Percentiles rank a stretch among this genome's conserved stretches.
These are phyloP conservation scores for Tamandua tetradactyla DNA, from an alignment of 2,797 vertebrate genomes.

Conservation along the genomic window DNA sequence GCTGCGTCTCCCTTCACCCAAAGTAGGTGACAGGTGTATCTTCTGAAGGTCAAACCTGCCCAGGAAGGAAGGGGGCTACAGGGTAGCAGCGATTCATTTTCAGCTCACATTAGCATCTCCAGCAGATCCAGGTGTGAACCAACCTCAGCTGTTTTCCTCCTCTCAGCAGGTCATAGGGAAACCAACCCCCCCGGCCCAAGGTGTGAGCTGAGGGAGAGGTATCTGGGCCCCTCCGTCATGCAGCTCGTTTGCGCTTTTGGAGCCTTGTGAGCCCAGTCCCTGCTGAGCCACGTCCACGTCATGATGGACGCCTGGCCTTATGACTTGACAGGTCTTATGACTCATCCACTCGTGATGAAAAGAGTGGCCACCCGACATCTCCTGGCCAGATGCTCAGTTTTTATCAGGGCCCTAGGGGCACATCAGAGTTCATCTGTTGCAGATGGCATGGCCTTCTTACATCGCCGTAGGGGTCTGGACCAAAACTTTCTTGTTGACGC, in stretches of 20 bases:
- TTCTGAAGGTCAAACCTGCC: not conserved
- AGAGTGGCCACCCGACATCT: not conserved
- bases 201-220: not conserved
- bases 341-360: not conserved
- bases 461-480: not conserved
- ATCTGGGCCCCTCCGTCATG: not conserved
- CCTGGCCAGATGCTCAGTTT: not conserved
- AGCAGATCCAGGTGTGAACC: not conserved
- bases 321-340: not conserved
- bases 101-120: not conserved
- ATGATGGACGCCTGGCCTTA: not conserved
- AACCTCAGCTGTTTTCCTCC: not conserved
- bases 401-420: not conserved
- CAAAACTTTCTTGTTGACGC: not conserved
- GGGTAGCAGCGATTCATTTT: fast-evolving
- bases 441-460: not conserved
- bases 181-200: not conserved
- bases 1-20: not conserved
- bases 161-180: not conserved
- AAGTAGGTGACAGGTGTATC: fast-evolving
- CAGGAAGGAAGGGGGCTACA: too few relatives aligned
- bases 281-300: not conserved
- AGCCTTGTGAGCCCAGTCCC: not conserved
- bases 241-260: not conserved
- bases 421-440: not conserved